Conservation (phyloP, 2,797 vertebrate genomes). For the Microctenopoma steveboyesi region DNA sequence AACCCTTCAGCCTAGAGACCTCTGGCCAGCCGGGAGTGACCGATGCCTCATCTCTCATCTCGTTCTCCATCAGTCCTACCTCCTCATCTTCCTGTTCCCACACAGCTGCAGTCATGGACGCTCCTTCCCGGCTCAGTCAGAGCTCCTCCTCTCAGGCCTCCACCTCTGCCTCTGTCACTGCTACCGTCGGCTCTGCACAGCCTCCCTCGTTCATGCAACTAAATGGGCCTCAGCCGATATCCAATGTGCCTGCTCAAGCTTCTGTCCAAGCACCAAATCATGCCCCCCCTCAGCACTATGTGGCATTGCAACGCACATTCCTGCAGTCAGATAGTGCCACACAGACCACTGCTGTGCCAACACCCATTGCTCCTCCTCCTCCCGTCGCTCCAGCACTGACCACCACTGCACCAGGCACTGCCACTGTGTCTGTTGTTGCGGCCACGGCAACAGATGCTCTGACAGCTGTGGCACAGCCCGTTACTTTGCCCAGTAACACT, state of each 20-base stretch:
- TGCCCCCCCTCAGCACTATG: constrained; percentile 85
- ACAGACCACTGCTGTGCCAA: constrained; percentile 79
- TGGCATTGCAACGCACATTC: constrained; percentile 86
- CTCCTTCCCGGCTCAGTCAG: constrained; percentile 74
- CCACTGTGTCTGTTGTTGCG: constrained; percentile 48
- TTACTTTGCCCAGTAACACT: constrained; percentile 87
- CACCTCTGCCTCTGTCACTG: constrained; percentile 73
- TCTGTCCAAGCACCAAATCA: constrained; percentile 85
- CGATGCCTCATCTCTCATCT: constrained; percentile 82
- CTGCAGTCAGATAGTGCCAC: constrained; percentile 79
- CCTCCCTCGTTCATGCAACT: constrained; percentile 79
- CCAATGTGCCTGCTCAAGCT: constrained; percentile 81
- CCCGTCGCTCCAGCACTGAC: constrained; percentile 49
- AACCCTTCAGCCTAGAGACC: constrained; percentile 85
- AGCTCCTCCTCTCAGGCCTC: constrained; percentile 69
- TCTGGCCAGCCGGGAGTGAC: constrained; percentile 76
- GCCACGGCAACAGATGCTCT: constrained; percentile 47
- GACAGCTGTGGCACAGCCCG: constrained; percentile 76
- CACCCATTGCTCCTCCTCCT: constrained; percentile 66
- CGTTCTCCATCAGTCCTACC: constrained; percentile 84
- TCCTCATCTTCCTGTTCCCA: constrained; percentile 85
- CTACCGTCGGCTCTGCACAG: constrained; percentile 76
- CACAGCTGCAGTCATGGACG: constrained; percentile 81
- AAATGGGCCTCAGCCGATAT: constrained; percentile 81
- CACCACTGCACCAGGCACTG: constrained; percentile 41